Base-by-base conservation (phyloP, 2,113 vertebrate genomes). In the Mobula birostris region DNA sequence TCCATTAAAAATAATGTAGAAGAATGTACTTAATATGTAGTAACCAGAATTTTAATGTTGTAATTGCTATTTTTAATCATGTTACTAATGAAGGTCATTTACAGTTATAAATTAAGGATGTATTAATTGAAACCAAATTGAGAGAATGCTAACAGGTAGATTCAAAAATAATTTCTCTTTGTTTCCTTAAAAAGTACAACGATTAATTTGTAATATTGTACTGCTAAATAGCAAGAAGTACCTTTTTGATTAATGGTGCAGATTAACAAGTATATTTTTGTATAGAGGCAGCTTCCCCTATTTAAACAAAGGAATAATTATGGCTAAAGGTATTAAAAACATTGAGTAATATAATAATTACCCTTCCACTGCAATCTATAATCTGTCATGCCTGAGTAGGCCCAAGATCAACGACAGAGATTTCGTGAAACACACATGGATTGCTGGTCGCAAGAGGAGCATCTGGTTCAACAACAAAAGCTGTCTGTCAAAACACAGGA, bases 401-500 rank as follows among this genome's bases (percentile, higher is more conserved):
- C 91, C 19, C 21, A 12, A 74, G 91, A 93, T 93, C 91, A 93
- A 48, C 70, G 68, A 56, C 91, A 27, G 70, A 48, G 91, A 40
- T 56, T 93, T 74, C 40, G 8, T 93, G 24, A 56, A 56, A 21
- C 91, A 56, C 91, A 76, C 91, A 76, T 96, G 80, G 91, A 94
- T 94, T 92, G 70, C 11, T 58, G 94, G 95, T 95, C 94, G 74
- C 95, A 95, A 94, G 95, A 95, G 94, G 91, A 78, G 40, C 95
- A 94, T 95, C 95, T 95, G 95, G 96, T 76, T 70, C 40, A 58
- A 72, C 70, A 95, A 95, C 90, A 94, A 94, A 95, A 94, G 95
- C 95, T 95, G 94, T 95, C 94, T 79, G 76, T 4, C 94, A 94
- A 94, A 94, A 74, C 95, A 94, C 96, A 94, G 94, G 95, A 97